A percentile compares a stretch with the other conserved stretches of the same genome.
These are phyloP conservation scores for Parus major DNA, from an alignment of 2,113 vertebrate genomes.

Conservation along the genomic window DNA sequence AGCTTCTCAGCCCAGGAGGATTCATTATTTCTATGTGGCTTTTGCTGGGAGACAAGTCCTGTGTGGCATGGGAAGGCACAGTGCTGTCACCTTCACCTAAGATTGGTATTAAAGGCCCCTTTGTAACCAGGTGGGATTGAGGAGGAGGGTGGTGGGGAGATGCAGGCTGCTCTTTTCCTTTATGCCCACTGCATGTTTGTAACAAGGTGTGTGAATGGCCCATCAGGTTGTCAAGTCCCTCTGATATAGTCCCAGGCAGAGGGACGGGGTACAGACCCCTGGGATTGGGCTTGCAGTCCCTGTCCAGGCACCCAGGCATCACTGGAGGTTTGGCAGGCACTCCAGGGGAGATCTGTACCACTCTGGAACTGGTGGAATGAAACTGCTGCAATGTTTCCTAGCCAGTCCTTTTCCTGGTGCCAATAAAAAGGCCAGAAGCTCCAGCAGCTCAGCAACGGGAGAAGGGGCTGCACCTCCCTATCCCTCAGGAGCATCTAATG, in stretches of 20 bases:
- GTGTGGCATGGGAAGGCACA: slow-evolving; percentile 1
- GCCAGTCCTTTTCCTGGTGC: neutral
- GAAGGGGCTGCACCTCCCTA: neutral
- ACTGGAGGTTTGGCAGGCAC: neutral
- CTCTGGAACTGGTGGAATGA: neutral
- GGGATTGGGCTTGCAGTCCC: neutral
- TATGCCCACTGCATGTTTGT: neutral
- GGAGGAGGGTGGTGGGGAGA: neutral
- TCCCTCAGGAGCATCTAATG: neutral
- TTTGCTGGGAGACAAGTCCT: slow-evolving; percentile 56
- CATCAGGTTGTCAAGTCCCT: neutral
- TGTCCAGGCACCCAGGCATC: neutral
- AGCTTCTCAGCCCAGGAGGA: slow-evolving; percentile 50
- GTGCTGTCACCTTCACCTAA: neutral
- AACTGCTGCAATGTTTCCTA: neutral
- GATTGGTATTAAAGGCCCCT: slow-evolving; percentile 27
- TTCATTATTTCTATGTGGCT: slow-evolving; percentile 64
- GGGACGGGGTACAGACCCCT: neutral
- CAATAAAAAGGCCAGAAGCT: neutral
- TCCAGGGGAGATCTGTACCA: neutral
- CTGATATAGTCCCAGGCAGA: neutral
- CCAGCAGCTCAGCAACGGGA: neutral
- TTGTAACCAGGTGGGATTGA: neutral
- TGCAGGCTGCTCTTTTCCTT: neutral
- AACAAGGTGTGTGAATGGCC: neutral